Percentiles rank a stretch among this genome's conserved stretches.
These are phyloP conservation scores for Hypolimnas misippus DNA, from an alignment of 2,888 invertebrate genomes.

Conservation along the genomic window DNA sequence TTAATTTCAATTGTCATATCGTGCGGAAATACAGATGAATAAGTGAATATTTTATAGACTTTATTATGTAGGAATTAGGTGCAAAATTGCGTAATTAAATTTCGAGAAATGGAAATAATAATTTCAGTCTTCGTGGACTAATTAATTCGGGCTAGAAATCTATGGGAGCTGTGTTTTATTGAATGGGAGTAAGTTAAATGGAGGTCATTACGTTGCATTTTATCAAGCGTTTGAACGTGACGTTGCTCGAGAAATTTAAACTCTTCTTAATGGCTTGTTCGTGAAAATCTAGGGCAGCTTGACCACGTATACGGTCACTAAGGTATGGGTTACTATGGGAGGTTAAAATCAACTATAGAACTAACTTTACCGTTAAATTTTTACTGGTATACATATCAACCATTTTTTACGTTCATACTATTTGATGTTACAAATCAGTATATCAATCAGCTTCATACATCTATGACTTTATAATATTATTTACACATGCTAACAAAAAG, in stretches of 20 bases:
- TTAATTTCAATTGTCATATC: conserved; percentile 7
- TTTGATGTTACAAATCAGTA: no score
- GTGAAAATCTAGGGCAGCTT: background rate
- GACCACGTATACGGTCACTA: background rate
- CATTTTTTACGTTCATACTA: no score
- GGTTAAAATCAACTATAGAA: no score
- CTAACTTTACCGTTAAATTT: background rate
- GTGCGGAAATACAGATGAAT: conserved; percentile 4
- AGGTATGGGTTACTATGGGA: background rate
- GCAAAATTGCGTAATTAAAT: conserved; percentile 17
- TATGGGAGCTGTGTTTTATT: conserved; percentile 35
- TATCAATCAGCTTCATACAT: no score
- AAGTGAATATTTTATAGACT: background rate
- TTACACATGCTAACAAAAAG: no score
- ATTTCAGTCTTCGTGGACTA: no score
- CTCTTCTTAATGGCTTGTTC: background rate
- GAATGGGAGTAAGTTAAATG: conserved; percentile 17
- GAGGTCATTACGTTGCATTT: conserved; percentile 11
- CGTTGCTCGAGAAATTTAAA: background rate
- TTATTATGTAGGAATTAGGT: conserved; percentile 11
- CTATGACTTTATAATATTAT: no score
- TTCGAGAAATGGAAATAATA: conserved; percentile 16
- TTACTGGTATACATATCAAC: no score
- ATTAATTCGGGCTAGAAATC: conserved; percentile 41
- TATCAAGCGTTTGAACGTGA: background rate